Evolutionary conservation across 2,888 invertebrate genomes (phyloP), one percentile per base, ranked within the genome.

Genomic region (Volucella inflata): DNA sequence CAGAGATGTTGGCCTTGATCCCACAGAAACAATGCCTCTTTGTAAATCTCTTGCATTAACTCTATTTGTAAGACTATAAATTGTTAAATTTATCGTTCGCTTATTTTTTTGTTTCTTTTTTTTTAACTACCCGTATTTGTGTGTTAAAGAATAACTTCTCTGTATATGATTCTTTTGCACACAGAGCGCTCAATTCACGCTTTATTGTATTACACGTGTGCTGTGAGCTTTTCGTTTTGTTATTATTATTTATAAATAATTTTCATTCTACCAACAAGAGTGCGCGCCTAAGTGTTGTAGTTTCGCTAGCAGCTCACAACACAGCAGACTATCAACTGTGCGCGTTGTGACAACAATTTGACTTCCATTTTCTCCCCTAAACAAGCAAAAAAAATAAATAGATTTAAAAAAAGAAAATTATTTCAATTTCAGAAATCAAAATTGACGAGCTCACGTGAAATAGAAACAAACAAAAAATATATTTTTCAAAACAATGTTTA

Each of bases 371-470:
- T 48, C 55, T 30, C 42, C 71, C 4, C 40, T 2, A 6, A 38
- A 62, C n/a, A 30, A 36, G 38, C 36, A 16, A 30, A 38, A 2
- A n/a, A 9, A 40, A 0, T 62, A 30, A 30, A 30, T 55, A n/a
- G 46, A 10, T 42, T 51, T n/a, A 16, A 53, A 77, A 16, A 16
- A 36, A 60, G 53, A 59, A 50, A 60, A 8, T 60, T 42, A 36
- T 53, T 60, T 57, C 21, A 40, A 59, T 75, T 75, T 48, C 65
- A 75, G 65, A 57, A 46, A 16, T n/a, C 46, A 57, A 75, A 75
- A 40, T 30, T 30, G n/a, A 36, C 3, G 21, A 48, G 55, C 38
- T n/a, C 38, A 21, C 16, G 17, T 21, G 59, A 53, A 67, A 44
- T 30, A 55, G 17, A 38, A 71, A 60, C 14, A 71, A 38, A 2